Base-by-base conservation (phyloP, 53 echinoderm and acorn worm species). In the Holothuria scabra region DNA sequence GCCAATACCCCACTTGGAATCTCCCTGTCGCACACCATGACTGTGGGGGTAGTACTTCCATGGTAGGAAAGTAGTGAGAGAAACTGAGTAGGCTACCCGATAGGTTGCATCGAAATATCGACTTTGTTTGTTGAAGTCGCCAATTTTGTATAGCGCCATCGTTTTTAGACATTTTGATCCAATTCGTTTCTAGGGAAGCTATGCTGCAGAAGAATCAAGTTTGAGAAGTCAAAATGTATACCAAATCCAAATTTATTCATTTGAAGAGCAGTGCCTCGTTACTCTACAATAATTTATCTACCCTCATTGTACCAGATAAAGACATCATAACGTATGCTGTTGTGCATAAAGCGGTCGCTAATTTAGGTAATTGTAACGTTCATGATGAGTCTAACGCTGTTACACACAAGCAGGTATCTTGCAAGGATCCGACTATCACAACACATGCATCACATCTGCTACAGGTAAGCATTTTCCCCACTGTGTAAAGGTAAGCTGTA, bases 331-430 rank as follows among this genome's bases (percentile, higher is more conserved):
- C 90, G 28, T 97, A 90, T 59, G 97, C 86, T 23, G 94, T 94
- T 29, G 94, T 97, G n/a, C 97, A 97, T 61, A 97, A 97, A 81
- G 85, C 97, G 68, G 90, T 90, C 14, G 92, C 92, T 66, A 92
- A 92, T 34, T 86, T 97, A 80, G 86, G 94, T 33, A 93, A 86
- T 56, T 94, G 94, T 64, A 84, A 88, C 5, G 76, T 88, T 56
- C 91, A 90, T 65, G 76, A 76, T 66, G 71, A 38, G 38, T 21
- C 58, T 79, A 41, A 31, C 30, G 26, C 68, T 31, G 38, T 60
- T 49, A 66, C 65, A 33, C 63, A 66, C 79, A 37, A 67, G 35
- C 90, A 90, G 48, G 90, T 97, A 5, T 84, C 88, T 31, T 97
- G 97, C 75, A 93, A 92, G 88, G 97, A 97, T 46, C 87, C 87